Percentiles rank a stretch among this genome's conserved stretches.
These are phyloP conservation scores for Bujurquina vittata DNA, from an alignment of 2,113 vertebrate species.

Conservation along the genomic window DNA sequence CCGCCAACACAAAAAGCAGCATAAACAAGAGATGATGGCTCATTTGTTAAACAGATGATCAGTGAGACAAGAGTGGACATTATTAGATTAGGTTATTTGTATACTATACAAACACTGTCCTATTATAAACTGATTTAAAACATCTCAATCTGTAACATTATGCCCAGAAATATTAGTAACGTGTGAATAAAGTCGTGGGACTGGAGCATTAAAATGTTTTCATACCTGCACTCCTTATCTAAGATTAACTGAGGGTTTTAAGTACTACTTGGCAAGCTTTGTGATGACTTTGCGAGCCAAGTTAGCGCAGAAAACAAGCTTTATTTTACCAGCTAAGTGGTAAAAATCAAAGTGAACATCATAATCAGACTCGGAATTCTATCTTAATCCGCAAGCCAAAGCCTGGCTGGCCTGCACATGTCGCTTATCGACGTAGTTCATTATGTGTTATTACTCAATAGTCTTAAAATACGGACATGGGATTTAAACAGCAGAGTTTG, in stretches of 20 bases:
- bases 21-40: background rate
- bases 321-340: slow-evolving; percentile 46
- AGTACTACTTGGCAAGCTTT: slow-evolving; percentile 26
- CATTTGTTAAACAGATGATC: background rate
- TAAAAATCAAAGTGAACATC: slow-evolving; percentile 44
- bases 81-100: background rate
- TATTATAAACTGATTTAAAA: background rate
- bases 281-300: slow-evolving; percentile 39
- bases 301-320: slow-evolving; percentile 44
- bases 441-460: background rate
- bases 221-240: background rate
- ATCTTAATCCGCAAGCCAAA: slow-evolving; percentile 19
- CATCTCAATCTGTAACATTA: background rate
- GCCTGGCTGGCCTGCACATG: background rate
- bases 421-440: background rate
- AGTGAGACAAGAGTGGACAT: background rate
- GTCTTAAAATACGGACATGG: rapidly evolving
- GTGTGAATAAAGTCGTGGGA: background rate
- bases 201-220: background rate
- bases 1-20: background rate
- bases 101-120: background rate
- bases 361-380: background rate
- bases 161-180: background rate
- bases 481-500: background rate
- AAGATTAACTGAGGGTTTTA: background rate